Evolutionary conservation across 2,888 invertebrate species (phyloP).

Genomic region (Xestia ashworthii): DNA sequence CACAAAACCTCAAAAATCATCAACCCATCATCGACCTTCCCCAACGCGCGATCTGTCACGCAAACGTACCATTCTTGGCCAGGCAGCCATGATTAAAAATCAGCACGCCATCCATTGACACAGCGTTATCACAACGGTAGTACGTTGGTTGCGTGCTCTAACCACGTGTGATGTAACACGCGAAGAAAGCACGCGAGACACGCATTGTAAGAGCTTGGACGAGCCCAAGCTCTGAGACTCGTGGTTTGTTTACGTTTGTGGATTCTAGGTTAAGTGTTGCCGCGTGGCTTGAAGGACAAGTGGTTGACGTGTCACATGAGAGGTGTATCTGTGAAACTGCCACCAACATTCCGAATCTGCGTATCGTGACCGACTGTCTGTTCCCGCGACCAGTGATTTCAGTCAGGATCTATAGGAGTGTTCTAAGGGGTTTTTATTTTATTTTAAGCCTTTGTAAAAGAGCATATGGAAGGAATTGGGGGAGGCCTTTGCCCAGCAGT

Average conservation of each 20-base stretch:
- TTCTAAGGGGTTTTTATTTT: too few relatives aligned
- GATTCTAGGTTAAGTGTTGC: conserved; percentile 43
- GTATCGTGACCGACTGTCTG: background rate
- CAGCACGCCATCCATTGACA: conserved; percentile 89
- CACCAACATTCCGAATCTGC: background rate
- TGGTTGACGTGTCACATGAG: background rate
- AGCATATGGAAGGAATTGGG: too few relatives aligned
- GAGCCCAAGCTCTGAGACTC: conserved; percentile 58
- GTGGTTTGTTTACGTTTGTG: conserved; percentile 66
- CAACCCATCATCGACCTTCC: conserved; percentile 70
- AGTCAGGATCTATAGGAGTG: too few relatives aligned
- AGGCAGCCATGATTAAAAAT: conserved; percentile 80
- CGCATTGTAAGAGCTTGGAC: conserved; percentile 71
- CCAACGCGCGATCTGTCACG: conserved; percentile 76
- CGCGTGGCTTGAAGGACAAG: conserved; percentile 19
- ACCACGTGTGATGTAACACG: conserved; percentile 84
- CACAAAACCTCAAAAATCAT: conserved; percentile 57
- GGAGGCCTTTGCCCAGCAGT: too few relatives aligned
- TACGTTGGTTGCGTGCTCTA: conserved; percentile 80
- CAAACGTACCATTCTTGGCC: conserved; percentile 80
- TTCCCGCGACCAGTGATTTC: background rate
- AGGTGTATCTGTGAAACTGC: background rate
- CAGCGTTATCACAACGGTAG: conserved; percentile 78
- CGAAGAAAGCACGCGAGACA: conserved; percentile 81
- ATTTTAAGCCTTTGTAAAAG: too few relatives aligned